phyloP scores from a whole-genome alignment of 2,888 invertebrate species.

The Cancer borealis region DNA sequence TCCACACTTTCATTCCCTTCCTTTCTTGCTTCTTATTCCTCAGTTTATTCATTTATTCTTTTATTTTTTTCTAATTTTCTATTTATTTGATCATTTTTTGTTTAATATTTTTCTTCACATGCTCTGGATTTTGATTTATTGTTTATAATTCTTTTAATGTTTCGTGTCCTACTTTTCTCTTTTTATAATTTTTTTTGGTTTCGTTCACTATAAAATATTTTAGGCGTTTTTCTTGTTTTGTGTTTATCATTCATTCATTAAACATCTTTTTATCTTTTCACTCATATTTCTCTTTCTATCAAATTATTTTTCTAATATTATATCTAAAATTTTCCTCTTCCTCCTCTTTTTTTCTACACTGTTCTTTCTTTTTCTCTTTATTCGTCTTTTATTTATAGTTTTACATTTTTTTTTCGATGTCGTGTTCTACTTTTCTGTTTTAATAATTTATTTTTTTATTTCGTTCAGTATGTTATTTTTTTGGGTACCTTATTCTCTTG shows the following conservation, averaged over 20 bases:
- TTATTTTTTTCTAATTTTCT: background rate
- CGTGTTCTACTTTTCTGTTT: background rate
- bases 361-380: background rate
- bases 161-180: background rate
- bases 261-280: no score
- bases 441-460: background rate
- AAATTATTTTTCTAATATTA: background rate
- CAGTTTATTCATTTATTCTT: background rate
- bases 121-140: background rate
- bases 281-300: background rate
- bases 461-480: background rate
- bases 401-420: no score
- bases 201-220: background rate
- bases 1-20: background rate
- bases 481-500: background rate
- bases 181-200: background rate
- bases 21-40: background rate
- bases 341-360: background rate
- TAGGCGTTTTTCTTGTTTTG: background rate
- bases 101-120: background rate
- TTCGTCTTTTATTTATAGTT: background rate
- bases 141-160: background rate
- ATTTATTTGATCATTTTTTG: background rate
- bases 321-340: background rate
- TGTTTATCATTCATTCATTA: background rate